Conservation (phyloP, 2,797 vertebrate species). For the Sitta carolinensis region DNA sequence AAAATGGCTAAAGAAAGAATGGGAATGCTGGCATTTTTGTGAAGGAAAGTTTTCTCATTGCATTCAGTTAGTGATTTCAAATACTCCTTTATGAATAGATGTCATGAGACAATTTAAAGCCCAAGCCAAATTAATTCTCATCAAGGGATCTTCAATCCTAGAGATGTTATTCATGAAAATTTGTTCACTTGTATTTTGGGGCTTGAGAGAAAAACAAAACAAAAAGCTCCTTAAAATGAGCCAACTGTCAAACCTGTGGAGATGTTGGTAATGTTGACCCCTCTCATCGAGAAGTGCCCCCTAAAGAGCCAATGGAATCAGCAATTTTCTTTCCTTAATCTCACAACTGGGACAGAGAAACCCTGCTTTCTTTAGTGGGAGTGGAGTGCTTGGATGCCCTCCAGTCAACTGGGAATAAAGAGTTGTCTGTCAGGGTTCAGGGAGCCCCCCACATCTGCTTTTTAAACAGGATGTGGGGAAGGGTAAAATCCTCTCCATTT, state of each 20-base stretch:
- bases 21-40: neutral
- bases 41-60: neutral
- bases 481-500: slow-evolving; percentile 34
- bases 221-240: neutral
- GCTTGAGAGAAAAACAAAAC: neutral
- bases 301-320: neutral
- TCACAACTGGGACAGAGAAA: slow-evolving; percentile 4
- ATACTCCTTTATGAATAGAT: neutral
- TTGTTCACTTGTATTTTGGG: neutral
- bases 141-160: neutral
- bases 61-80: neutral
- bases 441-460: slow-evolving; percentile 51
- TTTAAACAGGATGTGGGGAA: slow-evolving; percentile 41
- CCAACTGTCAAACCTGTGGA: neutral
- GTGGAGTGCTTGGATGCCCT: slow-evolving; percentile 24
- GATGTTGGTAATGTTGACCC: neutral
- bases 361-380: neutral
- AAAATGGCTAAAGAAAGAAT: neutral
- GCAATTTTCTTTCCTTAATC: neutral
- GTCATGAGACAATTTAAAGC: neutral
- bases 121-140: neutral
- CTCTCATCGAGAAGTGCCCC: neutral
- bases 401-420: slow-evolving; percentile 49
- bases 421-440: slow-evolving; percentile 37
- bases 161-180: neutral